phyloP scores from a whole-genome alignment of 2,888 invertebrate species.

The Protophormia terraenovae region DNA sequence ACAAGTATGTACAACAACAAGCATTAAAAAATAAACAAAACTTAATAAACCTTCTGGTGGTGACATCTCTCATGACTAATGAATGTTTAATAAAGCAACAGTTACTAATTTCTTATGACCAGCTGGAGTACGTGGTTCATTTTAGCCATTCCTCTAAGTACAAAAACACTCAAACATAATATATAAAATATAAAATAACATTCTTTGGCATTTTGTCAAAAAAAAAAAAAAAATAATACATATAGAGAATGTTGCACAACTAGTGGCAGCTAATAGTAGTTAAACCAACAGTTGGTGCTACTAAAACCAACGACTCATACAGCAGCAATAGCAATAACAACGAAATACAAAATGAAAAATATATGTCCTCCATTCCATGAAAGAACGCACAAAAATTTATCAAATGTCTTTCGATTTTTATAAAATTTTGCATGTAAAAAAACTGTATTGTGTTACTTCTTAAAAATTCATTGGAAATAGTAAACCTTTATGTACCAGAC shows the following conservation, averaged over 20 bases:
- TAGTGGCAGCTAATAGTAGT: not conserved
- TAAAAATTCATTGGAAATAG: no score
- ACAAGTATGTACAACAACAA: not conserved
- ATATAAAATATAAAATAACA: not conserved
- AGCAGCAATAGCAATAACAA: no score
- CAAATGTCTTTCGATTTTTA: no score
- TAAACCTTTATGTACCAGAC: no score
- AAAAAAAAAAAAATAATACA: conserved; percentile 2
- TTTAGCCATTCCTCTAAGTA: not conserved
- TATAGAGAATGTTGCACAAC: not conserved
- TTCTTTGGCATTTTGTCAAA: conserved; percentile 63
- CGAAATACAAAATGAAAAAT: conserved; percentile 22
- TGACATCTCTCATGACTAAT: conserved; percentile 62
- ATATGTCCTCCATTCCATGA: no score
- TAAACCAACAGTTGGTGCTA: conserved; percentile 36
- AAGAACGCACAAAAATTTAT: no score
- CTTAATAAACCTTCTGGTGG: conserved; percentile 54
- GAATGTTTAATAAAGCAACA: conserved; percentile 67
- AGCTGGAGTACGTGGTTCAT: conserved; percentile 33
- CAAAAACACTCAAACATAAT: conserved; percentile 13
- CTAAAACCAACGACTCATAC: not conserved
- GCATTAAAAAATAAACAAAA: conserved; percentile 4
- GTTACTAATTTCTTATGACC: conserved; percentile 64
- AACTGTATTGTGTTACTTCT: no score
- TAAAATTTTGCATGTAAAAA: no score